These are phyloP conservation scores for Xenus cinereus DNA, from an alignment of 2,113 vertebrate species.

Conservation along the genomic window DNA sequence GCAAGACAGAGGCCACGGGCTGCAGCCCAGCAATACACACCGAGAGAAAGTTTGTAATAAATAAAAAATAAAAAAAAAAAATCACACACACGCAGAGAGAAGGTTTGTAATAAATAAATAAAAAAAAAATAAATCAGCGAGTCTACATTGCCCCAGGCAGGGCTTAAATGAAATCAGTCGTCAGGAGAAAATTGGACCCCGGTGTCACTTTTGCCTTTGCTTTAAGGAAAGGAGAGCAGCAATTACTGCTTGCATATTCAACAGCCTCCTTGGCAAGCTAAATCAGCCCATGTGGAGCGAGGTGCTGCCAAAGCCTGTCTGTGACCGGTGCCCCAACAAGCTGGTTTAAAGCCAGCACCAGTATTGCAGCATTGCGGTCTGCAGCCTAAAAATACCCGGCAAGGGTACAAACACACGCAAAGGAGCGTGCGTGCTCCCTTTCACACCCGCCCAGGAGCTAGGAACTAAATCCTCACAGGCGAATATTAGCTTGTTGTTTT, in stretches of 20 bases:
- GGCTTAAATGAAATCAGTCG: slow-evolving; percentile 40
- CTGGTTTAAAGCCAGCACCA: slow-evolving; percentile 7
- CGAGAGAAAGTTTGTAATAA: not conserved
- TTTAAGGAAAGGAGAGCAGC: slow-evolving; percentile 47
- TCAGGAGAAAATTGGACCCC: slow-evolving; percentile 56
- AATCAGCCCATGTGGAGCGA: not conserved
- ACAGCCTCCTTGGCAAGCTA: slow-evolving; percentile 31
- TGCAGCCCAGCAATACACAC: not conserved
- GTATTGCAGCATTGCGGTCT: not conserved
- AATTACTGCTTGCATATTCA: slow-evolving; percentile 59
- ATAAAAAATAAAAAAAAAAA: not conserved
- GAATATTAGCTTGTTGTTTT: not conserved
- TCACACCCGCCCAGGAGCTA: slow-evolving; percentile 19
- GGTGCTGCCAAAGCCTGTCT: slow-evolving; percentile 24
- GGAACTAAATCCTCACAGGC: slow-evolving; percentile 11
- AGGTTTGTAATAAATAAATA: not conserved
- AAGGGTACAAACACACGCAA: slow-evolving; percentile 25
- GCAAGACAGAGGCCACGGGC: not conserved
- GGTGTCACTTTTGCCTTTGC: slow-evolving; percentile 24
- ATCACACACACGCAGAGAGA: not conserved
- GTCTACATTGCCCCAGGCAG: not conserved
- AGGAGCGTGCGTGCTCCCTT: not conserved
- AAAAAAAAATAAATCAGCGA: not conserved
- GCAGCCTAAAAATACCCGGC: slow-evolving; percentile 46
- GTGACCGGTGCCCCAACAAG: slow-evolving; percentile 24